Evolutionary conservation across 2,888 invertebrate species (phyloP).

Genomic region (Synergus itoensis): DNA sequence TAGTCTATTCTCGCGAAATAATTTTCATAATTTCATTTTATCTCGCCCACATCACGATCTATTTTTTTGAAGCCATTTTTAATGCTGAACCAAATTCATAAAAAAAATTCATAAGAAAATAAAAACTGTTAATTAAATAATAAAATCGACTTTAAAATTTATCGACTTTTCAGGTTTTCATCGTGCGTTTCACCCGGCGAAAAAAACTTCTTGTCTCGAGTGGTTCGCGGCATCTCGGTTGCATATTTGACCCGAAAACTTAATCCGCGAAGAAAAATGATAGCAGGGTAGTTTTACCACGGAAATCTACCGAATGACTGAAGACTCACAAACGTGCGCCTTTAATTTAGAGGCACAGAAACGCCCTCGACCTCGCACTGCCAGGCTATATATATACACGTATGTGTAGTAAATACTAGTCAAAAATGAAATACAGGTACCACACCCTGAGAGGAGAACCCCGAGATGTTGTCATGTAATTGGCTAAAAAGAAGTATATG

Average conservation of each 20-base stretch:
- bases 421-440: conserved; percentile 45
- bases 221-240: conserved; percentile 23
- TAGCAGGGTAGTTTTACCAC: conserved; percentile 58
- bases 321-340: conserved; percentile 74
- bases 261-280: conserved; percentile 4
- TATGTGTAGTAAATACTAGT: conserved; percentile 42
- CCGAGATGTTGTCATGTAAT: conserved; percentile 48
- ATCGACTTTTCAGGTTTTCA: conserved; percentile 16
- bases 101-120: background rate
- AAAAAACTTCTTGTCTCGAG: conserved; percentile 17
- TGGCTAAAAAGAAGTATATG: conserved; percentile 42
- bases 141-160: background rate
- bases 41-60: background rate
- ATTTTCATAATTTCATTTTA: background rate
- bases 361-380: conserved; percentile 74
- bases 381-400: conserved; percentile 46
- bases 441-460: conserved; percentile 49
- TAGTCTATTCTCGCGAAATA: background rate
- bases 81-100: background rate
- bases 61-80: background rate
- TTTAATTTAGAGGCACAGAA: conserved; percentile 74
- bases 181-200: conserved; percentile 14
- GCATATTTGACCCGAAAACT: conserved; percentile 23
- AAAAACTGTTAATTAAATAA: background rate
- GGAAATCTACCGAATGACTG: conserved; percentile 75